A percentile compares a stretch with the other conserved stretches of the same genome.
Conservation (phyloP, 2,888 invertebrate species). For the Allophyes oxyacanthae region DNA sequence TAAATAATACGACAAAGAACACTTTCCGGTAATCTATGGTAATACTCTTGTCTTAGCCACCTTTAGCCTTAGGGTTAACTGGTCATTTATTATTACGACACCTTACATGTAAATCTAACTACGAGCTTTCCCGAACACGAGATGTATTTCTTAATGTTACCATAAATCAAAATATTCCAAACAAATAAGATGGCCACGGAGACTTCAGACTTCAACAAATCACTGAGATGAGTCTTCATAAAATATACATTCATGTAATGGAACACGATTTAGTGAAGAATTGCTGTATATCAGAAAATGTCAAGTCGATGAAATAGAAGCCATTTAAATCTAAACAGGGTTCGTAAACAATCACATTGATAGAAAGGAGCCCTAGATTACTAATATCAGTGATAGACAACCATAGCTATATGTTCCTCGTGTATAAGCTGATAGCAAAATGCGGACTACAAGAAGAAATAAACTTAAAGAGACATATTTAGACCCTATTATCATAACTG, state of each 20-base stretch:
- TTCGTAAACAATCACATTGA: neutral
- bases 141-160: slow-evolving; percentile 37
- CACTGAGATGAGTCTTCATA: slow-evolving; percentile 35
- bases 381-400: too few relatives aligned
- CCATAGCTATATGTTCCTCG: too few relatives aligned
- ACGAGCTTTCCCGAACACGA: slow-evolving; percentile 40
- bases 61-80: slow-evolving; percentile 42
- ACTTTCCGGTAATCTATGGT: slow-evolving; percentile 14
- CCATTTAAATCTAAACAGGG: slow-evolving; percentile 12
- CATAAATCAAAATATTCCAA: slow-evolving; percentile 42
- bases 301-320: slow-evolving; percentile 15
- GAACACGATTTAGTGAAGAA: slow-evolving; percentile 28
- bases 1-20: slow-evolving; percentile 18
- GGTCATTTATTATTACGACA: slow-evolving; percentile 46
- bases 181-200: slow-evolving; percentile 24
- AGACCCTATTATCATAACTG: neutral
- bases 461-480: too few relatives aligned
- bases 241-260: slow-evolving; percentile 31
- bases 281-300: slow-evolving; percentile 20
- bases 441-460: too few relatives aligned
- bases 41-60: slow-evolving; percentile 22
- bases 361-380: too few relatives aligned
- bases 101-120: slow-evolving; percentile 21
- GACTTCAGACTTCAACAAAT: slow-evolving; percentile 27
- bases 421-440: too few relatives aligned